These are phyloP conservation scores for Thecophora atra DNA, from an alignment of 2,888 invertebrate genomes.

Conservation along the genomic window DNA sequence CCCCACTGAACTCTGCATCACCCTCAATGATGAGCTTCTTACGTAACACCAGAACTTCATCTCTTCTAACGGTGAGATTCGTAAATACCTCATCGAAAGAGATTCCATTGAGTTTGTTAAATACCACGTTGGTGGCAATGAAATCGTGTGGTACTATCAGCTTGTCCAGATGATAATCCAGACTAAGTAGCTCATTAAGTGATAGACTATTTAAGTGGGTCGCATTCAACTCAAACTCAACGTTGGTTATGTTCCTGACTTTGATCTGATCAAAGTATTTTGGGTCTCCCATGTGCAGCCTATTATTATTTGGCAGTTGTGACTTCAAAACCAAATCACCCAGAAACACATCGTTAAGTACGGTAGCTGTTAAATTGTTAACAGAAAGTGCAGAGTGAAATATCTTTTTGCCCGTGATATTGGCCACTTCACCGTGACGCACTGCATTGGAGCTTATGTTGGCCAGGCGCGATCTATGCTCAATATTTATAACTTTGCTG, in stretches of 20 bases:
- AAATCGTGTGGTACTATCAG: conserved; percentile 48
- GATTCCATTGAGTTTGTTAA: conserved; percentile 56
- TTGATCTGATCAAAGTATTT: conserved; percentile 54
- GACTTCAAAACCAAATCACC: conserved; percentile 50
- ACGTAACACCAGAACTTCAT: conserved; percentile 50
- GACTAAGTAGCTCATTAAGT: conserved; percentile 47
- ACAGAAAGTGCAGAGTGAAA: conserved; percentile 50
- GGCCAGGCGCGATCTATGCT: conserved; percentile 51
- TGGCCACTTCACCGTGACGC: conserved; percentile 50
- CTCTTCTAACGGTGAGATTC: conserved; percentile 47
- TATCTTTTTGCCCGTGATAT: conserved; percentile 52
- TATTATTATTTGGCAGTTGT: conserved; percentile 33
- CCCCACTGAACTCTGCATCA: conserved; percentile 51
- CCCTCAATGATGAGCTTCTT: conserved; percentile 60
- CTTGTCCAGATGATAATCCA: conserved; percentile 49
- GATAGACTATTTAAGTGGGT: conserved; percentile 49
- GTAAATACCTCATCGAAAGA: conserved; percentile 52
- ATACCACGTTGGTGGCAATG: conserved; percentile 48
- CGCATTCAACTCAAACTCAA: conserved; percentile 44
- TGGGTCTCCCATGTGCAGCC: conserved; percentile 42
- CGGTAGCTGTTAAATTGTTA: conserved; percentile 41
- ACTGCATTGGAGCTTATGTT: conserved; percentile 51
- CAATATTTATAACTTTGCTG: conserved; percentile 48
- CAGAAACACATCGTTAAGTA: conserved; percentile 49
- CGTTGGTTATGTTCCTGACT: conserved; percentile 42